These are phyloP conservation scores for Tragelaphus buxtoni DNA, from an alignment of 2,113 vertebrate species.

Conservation along the genomic window DNA sequence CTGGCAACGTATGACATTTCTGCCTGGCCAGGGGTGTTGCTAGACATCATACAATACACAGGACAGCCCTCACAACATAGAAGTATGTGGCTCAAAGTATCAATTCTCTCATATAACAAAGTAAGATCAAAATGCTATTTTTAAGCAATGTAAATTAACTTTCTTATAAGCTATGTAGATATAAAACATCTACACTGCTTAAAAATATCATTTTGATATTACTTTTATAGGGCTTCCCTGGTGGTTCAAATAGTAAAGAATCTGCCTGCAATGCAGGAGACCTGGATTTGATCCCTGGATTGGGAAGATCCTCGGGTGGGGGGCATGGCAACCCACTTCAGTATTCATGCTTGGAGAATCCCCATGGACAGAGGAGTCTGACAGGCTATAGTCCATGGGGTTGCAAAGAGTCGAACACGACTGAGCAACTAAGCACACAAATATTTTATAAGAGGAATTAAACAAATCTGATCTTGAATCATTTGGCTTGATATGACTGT, in stretches of 20 bases:
- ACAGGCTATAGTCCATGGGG: background rate
- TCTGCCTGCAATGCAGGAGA: background rate
- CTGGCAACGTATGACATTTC: background rate
- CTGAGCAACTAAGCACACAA: background rate
- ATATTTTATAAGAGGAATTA: background rate
- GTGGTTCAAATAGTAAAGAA: background rate
- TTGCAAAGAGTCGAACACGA: background rate
- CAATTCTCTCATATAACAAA: background rate
- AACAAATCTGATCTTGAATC: background rate
- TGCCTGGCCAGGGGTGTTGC: background rate
- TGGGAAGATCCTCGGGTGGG: background rate
- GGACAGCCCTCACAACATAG: background rate
- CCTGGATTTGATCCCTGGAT: background rate
- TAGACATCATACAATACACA: background rate
- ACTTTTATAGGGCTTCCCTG: background rate
- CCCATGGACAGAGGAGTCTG: background rate
- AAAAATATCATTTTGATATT: background rate
- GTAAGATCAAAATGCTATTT: background rate
- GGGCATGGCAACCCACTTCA: background rate
- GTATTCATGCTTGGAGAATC: background rate
- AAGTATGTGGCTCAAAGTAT: background rate
- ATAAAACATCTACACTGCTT: background rate
- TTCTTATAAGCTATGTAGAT: background rate
- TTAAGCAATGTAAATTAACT: background rate
- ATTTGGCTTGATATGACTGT: background rate